These are phyloP conservation scores for Ditula angustiorana DNA, from an alignment of 2,888 invertebrate genomes.

Conservation along the genomic window DNA sequence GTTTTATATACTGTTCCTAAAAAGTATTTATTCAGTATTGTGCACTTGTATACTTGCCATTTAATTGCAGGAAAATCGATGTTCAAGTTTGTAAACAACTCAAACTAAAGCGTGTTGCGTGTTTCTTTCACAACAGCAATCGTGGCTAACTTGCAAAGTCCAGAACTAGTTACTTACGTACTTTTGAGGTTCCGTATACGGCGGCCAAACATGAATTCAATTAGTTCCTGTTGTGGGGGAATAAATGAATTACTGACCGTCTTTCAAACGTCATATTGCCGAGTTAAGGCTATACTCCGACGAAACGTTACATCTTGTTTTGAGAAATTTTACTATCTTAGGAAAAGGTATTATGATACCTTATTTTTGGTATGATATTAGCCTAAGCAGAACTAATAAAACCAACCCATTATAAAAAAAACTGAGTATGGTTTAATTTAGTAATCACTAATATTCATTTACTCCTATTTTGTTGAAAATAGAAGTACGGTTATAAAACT, in stretches of 20 bases:
- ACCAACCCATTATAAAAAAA: no score
- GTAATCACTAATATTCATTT: no score
- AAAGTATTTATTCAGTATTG: background rate
- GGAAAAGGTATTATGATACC: background rate
- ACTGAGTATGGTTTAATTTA: no score
- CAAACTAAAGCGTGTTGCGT: slow-evolving; percentile 9
- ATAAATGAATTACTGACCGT: slow-evolving; percentile 54
- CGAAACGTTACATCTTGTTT: slow-evolving; percentile 13
- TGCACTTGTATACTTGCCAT: slow-evolving; percentile 8
- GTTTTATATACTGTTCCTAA: background rate
- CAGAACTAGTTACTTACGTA: slow-evolving; percentile 35
- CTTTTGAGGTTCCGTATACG: slow-evolving; percentile 32
- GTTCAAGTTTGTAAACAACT: slow-evolving; percentile 20
- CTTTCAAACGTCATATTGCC: slow-evolving; percentile 39
- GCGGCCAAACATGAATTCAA: slow-evolving; percentile 51
- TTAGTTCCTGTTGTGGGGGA: slow-evolving; percentile 56
- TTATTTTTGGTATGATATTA: background rate
- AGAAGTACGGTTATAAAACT: no score
- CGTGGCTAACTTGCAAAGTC: slow-evolving; percentile 24
- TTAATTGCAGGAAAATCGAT: slow-evolving; percentile 13
- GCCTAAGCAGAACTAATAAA: no score
- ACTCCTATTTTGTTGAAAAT: background rate
- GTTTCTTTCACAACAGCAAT: slow-evolving; percentile 27
- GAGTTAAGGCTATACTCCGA: slow-evolving; percentile 21
- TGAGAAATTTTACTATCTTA: slow-evolving; percentile 11